A percentile compares a stretch with the other conserved stretches of the same genome.
phyloP scores from a whole-genome alignment of 2,797 vertebrate genomes.

The Crypturellus tataupa region DNA sequence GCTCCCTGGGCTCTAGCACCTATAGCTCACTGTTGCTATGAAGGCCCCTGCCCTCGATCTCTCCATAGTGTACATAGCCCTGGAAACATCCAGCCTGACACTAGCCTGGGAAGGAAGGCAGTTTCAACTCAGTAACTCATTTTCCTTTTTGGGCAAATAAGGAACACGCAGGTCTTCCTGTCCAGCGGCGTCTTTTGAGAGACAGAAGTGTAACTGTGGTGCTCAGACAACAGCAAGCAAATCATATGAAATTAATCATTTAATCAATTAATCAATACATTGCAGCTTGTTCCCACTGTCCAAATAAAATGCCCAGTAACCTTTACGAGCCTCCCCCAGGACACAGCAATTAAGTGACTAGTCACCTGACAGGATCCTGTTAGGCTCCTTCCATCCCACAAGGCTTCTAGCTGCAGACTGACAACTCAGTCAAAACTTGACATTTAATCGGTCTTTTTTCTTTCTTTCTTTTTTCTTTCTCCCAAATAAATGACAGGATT shows the following conservation, averaged over 20 bases:
- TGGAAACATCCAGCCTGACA: not conserved
- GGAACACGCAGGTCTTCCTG: accelerated
- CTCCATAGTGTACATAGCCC: not conserved
- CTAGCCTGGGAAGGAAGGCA: not conserved
- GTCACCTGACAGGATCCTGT: not conserved
- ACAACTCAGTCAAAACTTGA: not conserved
- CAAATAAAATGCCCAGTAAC: not conserved
- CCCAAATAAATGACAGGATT: not conserved
- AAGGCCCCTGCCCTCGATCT: not conserved
- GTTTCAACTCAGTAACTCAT: not conserved
- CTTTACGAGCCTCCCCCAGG: not conserved
- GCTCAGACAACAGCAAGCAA: not conserved
- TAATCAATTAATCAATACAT: no score
- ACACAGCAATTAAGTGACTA: not conserved
- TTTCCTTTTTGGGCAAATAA: not conserved
- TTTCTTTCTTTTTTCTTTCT: not conserved
- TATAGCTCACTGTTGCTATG: not conserved
- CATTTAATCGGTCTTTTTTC: not conserved
- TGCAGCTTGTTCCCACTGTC: not conserved
- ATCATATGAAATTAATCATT: not conserved
- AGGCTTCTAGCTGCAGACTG: not conserved
- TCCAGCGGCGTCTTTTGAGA: not conserved
- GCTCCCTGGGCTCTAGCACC: not conserved
- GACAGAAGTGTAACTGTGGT: not conserved
- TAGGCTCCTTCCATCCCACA: not conserved